phyloP scores from a whole-genome alignment of 92 coral and sea anemone genomes.

The Bergia sp. region DNA sequence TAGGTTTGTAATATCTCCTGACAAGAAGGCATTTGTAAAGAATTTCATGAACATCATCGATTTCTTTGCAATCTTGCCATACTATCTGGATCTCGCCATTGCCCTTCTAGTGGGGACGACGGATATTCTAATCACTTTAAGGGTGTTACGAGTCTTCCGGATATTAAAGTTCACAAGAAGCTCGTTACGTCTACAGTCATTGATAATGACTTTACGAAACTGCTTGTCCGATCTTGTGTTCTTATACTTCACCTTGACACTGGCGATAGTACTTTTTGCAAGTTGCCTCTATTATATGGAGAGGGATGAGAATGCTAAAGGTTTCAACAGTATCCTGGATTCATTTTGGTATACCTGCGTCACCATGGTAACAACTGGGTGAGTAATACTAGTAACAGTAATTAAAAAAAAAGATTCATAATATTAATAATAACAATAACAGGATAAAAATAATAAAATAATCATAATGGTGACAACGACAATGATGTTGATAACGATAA shows the following conservation, averaged over 20 bases:
- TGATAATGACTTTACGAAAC: slow-evolving; percentile 67
- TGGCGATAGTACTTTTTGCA: slow-evolving; percentile 79
- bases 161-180: slow-evolving; percentile 79
- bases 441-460: no score
- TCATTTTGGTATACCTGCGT: slow-evolving; percentile 92
- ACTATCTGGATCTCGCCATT: slow-evolving; percentile 66
- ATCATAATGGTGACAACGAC: no score
- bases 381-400: not conserved
- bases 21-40: slow-evolving; percentile 57
- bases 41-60: slow-evolving; percentile 73
- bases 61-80: slow-evolving; percentile 75
- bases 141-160: slow-evolving; percentile 78
- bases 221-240: slow-evolving; percentile 77
- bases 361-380: slow-evolving; percentile 89
- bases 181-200: slow-evolving; percentile 71
- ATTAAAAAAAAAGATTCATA: no score
- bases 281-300: slow-evolving; percentile 77
- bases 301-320: slow-evolving; percentile 59
- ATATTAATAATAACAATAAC: no score
- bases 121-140: slow-evolving; percentile 59
- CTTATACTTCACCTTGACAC: slow-evolving; percentile 66
- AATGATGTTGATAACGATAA: no score
- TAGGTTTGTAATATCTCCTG: slow-evolving; percentile 60
- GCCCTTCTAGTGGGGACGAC: slow-evolving; percentile 50
- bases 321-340: slow-evolving; percentile 77